phyloP scores from a whole-genome alignment of 1,140 invertebrate species.

The Bombus confusus region DNA sequence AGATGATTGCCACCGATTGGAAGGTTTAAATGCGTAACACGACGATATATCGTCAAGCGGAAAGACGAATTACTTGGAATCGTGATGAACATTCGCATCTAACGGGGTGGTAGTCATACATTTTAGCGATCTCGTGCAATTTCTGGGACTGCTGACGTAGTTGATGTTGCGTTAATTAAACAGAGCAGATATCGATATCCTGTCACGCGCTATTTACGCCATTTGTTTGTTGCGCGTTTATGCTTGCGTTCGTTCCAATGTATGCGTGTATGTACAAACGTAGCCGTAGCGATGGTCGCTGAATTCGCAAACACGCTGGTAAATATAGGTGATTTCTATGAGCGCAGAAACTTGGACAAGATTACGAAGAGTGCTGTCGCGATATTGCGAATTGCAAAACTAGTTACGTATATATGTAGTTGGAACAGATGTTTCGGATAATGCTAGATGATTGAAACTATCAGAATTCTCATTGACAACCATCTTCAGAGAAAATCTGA shows the following conservation, averaged over 20 bases:
- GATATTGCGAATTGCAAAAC: neutral
- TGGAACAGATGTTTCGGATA: neutral
- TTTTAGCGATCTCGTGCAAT: slow-evolving; percentile 43
- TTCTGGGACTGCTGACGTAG: slow-evolving; percentile 45
- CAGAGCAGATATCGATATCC: slow-evolving; percentile 71
- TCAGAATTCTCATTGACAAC: neutral
- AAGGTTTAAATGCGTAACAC: neutral
- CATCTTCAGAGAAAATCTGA: no score
- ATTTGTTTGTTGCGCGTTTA: slow-evolving; percentile 61
- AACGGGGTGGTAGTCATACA: no score
- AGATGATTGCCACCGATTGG: neutral
- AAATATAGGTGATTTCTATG: neutral
- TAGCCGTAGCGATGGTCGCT: neutral
- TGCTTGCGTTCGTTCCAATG: slow-evolving; percentile 18
- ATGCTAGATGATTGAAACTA: neutral
- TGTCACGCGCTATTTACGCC: slow-evolving; percentile 72
- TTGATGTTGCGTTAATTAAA: slow-evolving; percentile 72
- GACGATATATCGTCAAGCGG: no score
- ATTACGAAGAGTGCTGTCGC: neutral
- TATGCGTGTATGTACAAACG: slow-evolving; percentile 12
- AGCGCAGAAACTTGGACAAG: neutral
- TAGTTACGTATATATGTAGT: neutral
- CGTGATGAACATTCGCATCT: neutral
- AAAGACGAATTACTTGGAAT: neutral
- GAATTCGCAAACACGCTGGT: neutral